A percentile compares a stretch with the other conserved stretches of the same genome.
These are phyloP conservation scores for Leptodactylus fallax DNA, from an alignment of 2,797 vertebrate genomes.

Conservation along the genomic window DNA sequence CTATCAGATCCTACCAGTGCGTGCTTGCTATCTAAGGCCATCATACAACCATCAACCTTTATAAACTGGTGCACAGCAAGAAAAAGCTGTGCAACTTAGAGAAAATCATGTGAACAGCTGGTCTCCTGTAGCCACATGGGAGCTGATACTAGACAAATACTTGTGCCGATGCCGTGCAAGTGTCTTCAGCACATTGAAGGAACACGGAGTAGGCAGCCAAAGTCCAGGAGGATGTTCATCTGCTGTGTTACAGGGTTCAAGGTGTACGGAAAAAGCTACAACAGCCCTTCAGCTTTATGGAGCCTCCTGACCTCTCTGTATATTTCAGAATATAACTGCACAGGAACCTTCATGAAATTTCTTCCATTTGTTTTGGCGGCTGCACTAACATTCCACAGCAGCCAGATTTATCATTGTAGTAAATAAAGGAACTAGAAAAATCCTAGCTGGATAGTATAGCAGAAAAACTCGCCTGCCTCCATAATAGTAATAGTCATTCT, in stretches of 20 bases:
- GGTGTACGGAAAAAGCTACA: neutral
- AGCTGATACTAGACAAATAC: neutral
- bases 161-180: neutral
- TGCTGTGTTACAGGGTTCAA: neutral
- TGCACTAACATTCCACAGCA: neutral
- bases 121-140: neutral
- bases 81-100: neutral
- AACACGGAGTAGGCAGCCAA: neutral
- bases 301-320: neutral
- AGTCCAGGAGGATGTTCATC: neutral
- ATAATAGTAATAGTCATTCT: no score
- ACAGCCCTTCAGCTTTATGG: neutral
- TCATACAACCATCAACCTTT: no score
- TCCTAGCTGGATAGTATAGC: no score
- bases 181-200: neutral
- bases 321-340: neutral
- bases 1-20: no score
- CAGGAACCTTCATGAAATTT: neutral
- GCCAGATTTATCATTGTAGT: neutral
- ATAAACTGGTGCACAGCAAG: no score
- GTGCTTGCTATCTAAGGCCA: no score
- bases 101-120: neutral
- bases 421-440: no score
- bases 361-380: neutral
- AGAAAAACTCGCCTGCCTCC: no score